Base-by-base conservation (phyloP, 2,888 invertebrate genomes). In the Apodemia zela region DNA sequence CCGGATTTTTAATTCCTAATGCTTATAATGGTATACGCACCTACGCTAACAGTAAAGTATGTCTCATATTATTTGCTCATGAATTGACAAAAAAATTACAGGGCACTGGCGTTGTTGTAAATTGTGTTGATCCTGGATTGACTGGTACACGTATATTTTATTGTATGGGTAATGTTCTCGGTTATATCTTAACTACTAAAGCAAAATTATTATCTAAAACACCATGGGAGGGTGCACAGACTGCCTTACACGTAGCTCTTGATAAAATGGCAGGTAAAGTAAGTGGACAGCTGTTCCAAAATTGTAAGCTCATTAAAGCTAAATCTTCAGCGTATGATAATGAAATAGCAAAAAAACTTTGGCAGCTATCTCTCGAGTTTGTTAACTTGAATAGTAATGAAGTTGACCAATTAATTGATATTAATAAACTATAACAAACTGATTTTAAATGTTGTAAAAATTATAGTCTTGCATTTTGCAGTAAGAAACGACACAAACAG, bases 71-170 rank as follows among this genome's bases (percentile, higher is more conserved):
- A 0, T 94, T 94, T 71, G 94, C 95, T 0, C 85, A 93, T 45
- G 96, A 97, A 8, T 75, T 96, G 5, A 89, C 94, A 21, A 93
- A 94, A 82, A 93, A 93, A 1, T 75, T 96, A 73, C 85, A 88
- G 73, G 80, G 93, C 4, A 84, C 93, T 0, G 93, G 94, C 35
- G 94, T 97, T 0, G 95, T 96, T 0, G 95, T 94, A 0, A 97
- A 97, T 76, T 69, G 62, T 54, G 87, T 97, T n/a, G 96, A 97
- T 84, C 97, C 97, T 0, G 97, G 97, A 11, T 92, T 94, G 81
- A 95, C 96, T 49, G 95, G 95, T 70, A 95, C 95, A 0, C 94
- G 93, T 18, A 96, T 96, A 54, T 96, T 94, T 93, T 88, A 72
- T 2, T 69, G 71, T 3, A 1, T 60, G 0, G 70, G 70, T 93